Evolutionary conservation across 2,113 vertebrate genomes (phyloP).

Genomic region (Pollimyrus isidori): DNA sequence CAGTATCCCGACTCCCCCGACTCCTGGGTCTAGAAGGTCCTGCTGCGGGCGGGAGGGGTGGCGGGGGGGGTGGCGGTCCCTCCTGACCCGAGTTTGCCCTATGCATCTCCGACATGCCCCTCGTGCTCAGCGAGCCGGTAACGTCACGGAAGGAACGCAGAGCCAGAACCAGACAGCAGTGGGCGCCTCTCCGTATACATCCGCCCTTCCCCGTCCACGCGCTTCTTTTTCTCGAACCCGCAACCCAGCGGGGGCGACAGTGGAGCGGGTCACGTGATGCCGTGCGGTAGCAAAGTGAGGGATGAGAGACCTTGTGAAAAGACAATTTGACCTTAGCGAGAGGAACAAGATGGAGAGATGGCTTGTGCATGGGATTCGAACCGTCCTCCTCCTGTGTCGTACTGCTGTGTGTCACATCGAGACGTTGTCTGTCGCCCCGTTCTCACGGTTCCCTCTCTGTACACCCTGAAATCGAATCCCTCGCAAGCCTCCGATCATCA

Average conservation of each 20-base stretch:
- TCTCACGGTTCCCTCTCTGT: constrained; percentile 76
- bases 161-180: background rate
- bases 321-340: constrained; percentile 58
- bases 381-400: constrained; percentile 69
- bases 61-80: constrained; percentile 12
- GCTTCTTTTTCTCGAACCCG: background rate
- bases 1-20: constrained; percentile 94
- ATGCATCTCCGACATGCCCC: constrained; percentile 25
- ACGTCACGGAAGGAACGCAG: background rate
- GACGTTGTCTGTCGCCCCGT: constrained; percentile 72
- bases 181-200: background rate
- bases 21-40: constrained; percentile 84
- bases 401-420: constrained; percentile 72
- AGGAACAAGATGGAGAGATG: constrained; percentile 64
- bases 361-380: constrained; percentile 76
- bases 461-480: constrained; percentile 69
- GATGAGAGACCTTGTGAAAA: constrained; percentile 54
- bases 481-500: constrained; percentile 62
- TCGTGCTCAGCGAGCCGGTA: background rate
- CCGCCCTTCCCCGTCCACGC: background rate
- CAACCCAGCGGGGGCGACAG: constrained; percentile 69
- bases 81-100: constrained; percentile 33
- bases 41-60: constrained; percentile 6
- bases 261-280: constrained; percentile 61
- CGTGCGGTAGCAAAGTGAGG: constrained; percentile 56